phyloP scores from a whole-genome alignment of 2,888 invertebrate genomes.

The Ganaspis brasiliensis region DNA sequence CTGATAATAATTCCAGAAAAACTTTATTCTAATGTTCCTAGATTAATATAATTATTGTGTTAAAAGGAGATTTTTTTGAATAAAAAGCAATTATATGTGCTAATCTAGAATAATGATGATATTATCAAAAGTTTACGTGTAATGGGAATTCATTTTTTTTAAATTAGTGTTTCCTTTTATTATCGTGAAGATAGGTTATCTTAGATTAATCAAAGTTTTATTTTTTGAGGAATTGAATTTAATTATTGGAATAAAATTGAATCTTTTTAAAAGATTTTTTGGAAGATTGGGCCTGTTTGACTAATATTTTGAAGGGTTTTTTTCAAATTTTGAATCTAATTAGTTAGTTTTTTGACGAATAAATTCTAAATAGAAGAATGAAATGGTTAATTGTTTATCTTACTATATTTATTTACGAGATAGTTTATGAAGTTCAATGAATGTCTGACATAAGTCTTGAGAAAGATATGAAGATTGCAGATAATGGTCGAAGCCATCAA shows the following conservation, averaged over 20 bases:
- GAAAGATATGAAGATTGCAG: constrained; percentile 57
- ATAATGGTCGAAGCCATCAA: constrained; percentile 68
- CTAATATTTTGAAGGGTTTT: no score
- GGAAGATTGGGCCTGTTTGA: no score
- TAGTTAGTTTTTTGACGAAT: neutral
- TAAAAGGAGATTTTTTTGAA: constrained; percentile 9
- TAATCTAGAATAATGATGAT: neutral
- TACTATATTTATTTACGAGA: neutral
- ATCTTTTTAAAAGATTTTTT: no score
- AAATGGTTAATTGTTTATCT: neutral
- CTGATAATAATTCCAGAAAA: constrained; percentile 16
- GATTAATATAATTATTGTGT: constrained; percentile 21
- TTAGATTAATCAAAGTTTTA: no score
- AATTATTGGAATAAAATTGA: no score
- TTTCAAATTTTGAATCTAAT: neutral
- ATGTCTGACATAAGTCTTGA: neutral
- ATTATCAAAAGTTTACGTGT: neutral
- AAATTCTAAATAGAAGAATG: neutral
- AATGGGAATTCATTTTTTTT: neutral
- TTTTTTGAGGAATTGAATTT: no score
- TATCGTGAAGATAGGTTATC: no score
- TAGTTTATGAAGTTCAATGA: constrained; percentile 7
- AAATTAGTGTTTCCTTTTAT: no score
- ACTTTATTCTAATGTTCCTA: constrained; percentile 16
- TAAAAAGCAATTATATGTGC: neutral